Base-by-base conservation (phyloP, 2,888 invertebrate species). In the Ischnus inquisitorius region DNA sequence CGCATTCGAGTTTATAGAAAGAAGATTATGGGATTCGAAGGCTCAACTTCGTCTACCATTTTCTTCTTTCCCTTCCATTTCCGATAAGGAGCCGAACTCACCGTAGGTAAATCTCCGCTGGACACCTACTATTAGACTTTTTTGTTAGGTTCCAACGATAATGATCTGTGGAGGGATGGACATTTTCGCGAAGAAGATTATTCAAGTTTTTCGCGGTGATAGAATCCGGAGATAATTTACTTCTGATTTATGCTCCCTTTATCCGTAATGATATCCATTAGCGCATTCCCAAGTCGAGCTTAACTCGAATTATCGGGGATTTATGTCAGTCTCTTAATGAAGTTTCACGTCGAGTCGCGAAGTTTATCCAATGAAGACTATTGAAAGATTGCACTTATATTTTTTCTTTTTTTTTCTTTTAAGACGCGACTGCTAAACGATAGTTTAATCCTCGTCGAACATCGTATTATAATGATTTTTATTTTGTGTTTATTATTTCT, bases 291-390 rank as follows among this genome's bases (percentile, higher is more conserved):
- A 34, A 34, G 34, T 34, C 34, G 6, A 34, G 8, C 6, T 34
- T 34, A 34, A 34, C 34, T 34, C 6, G 34, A 34, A 1, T 34
- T 34, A 34, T 6, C 34, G 10, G n/a, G 39, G 76, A 76, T 64
- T 76, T 76, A 81, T 71, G 41, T 14, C 51, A 39, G 19, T 0
- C 25, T 43, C 68, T 62, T 4, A 8, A 43, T 54, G 28, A 81
- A 68, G 14, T 69, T 68, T 64, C 34, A 28, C 16, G 8, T 51
- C 10, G 14, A 46, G 34, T 1, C 48, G 34, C n/a, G 43, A 48
- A 51, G 51, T 51, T 68, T 46, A 48, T n/a, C 3, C 34, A 51
- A 69, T 34, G 34, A 34, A 34, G 8, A 6, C 8, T 34, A 34
- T 51, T 51, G 3, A 1, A 28, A 16, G 39, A 16, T 69, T 28